These are phyloP conservation scores for Brachypalpus laphriformis DNA, from an alignment of 2,888 invertebrate species.

Conservation along the genomic window DNA sequence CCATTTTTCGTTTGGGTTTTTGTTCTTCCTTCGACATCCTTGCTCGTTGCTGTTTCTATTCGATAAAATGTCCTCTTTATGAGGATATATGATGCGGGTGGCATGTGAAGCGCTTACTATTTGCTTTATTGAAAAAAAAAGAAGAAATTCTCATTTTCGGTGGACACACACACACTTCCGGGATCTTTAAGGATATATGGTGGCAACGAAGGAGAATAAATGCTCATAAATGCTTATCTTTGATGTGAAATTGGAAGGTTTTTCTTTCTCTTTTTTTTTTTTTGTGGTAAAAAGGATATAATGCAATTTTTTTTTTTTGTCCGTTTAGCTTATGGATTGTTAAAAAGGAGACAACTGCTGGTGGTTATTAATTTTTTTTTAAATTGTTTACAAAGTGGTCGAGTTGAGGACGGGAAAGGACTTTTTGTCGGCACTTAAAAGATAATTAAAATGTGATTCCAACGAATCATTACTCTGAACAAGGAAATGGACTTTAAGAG, in stretches of 20 bases:
- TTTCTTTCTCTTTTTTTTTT: neutral
- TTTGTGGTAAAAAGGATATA: slow-evolving; percentile 27
- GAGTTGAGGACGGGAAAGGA: neutral
- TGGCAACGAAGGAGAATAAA: slow-evolving; percentile 18
- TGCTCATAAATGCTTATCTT: slow-evolving; percentile 69
- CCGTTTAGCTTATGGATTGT: slow-evolving; percentile 43
- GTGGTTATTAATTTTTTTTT: slow-evolving; percentile 51
- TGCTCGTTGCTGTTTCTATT: slow-evolving; percentile 50
- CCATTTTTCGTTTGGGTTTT: slow-evolving; percentile 26
- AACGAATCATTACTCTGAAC: slow-evolving; percentile 16
- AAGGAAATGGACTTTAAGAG: neutral
- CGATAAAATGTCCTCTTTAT: slow-evolving; percentile 59
- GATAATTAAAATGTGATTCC: slow-evolving; percentile 62
- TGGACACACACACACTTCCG: slow-evolving; percentile 41
- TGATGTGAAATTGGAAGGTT: slow-evolving; percentile 68
- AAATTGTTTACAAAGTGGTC: slow-evolving; percentile 51
- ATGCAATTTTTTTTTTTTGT: slow-evolving; percentile 52
- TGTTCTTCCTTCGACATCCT: slow-evolving; percentile 11
- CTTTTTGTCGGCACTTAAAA: slow-evolving; percentile 14
- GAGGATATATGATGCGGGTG: slow-evolving; percentile 12
- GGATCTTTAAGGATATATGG: slow-evolving; percentile 28
- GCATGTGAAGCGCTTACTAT: slow-evolving; percentile 38
- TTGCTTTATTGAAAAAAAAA: slow-evolving; percentile 68
- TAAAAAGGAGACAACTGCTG: slow-evolving; percentile 29
- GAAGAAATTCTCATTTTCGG: slow-evolving; percentile 64